These are phyloP conservation scores for Erythrolamprus reginae DNA, from an alignment of 2,113 vertebrate genomes.

Conservation along the genomic window DNA sequence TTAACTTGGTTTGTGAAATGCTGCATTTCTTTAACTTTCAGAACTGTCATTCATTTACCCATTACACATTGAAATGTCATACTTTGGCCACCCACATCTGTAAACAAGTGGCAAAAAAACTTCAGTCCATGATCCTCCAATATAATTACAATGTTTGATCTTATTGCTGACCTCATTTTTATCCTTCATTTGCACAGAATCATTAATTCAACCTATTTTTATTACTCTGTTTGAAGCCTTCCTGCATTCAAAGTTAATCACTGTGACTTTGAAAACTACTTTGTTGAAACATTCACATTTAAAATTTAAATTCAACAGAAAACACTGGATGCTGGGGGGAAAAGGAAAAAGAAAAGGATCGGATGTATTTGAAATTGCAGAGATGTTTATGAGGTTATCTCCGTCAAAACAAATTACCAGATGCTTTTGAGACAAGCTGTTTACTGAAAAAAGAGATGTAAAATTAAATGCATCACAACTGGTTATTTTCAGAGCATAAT, in stretches of 20 bases:
- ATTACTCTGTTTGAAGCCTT: not conserved
- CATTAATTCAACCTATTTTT: not conserved
- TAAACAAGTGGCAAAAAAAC: not conserved
- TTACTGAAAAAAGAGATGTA: not conserved
- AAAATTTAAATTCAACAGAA: not conserved
- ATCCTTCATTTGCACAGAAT: not conserved
- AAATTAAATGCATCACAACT: slow-evolving; percentile 5
- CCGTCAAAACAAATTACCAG: slow-evolving; percentile 1
- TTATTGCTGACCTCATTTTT: not conserved
- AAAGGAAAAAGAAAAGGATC: not conserved
- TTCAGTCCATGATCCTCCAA: not conserved
- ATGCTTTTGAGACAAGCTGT: not conserved
- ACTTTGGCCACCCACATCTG: not conserved
- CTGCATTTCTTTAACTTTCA: not conserved
- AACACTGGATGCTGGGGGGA: not conserved
- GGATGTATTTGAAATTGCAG: not conserved
- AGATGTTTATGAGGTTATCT: not conserved
- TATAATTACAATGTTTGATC: not conserved
- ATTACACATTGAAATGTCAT: not conserved
- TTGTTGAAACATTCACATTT: not conserved
- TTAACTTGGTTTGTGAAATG: not conserved
- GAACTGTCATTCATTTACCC: not conserved
- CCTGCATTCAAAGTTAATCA: not conserved
- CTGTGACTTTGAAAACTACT: not conserved
- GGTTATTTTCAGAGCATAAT: slow-evolving; percentile 8